Evolutionary conservation across 2,888 invertebrate species (phyloP).

Genomic region (Pherbina coryleti): DNA sequence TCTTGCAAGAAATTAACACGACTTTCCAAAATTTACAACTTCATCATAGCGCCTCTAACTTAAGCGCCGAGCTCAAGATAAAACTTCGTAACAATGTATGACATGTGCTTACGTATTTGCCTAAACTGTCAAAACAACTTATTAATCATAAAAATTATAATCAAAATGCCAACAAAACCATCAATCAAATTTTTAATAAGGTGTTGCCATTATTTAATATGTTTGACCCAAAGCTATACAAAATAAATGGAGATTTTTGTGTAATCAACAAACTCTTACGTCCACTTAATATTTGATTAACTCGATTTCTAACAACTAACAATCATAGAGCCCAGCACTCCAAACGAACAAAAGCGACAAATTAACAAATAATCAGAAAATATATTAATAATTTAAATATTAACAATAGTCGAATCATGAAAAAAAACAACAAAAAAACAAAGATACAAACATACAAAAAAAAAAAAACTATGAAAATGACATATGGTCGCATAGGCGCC

Average conservation of each 20-base stretch:
- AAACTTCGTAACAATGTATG: too few relatives aligned
- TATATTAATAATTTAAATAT: background rate
- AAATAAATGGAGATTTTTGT: background rate
- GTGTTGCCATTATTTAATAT: slow-evolving; percentile 21
- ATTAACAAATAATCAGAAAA: slow-evolving; percentile 23
- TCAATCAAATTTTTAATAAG: slow-evolving; percentile 25
- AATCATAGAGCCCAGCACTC: background rate
- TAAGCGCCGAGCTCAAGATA: too few relatives aligned
- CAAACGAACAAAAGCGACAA: slow-evolving; percentile 11
- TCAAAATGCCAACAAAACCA: background rate
- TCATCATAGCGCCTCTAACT: too few relatives aligned
- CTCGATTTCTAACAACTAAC: background rate
- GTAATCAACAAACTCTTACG: background rate
- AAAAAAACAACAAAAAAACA: too few relatives aligned
- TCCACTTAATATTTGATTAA: background rate
- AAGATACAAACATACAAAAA: background rate
- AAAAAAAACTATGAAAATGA: slow-evolving; percentile 21
- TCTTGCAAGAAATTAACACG: too few relatives aligned
- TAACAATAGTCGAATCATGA: too few relatives aligned
- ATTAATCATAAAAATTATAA: too few relatives aligned
- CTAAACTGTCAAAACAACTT: too few relatives aligned
- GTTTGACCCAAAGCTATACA: background rate
- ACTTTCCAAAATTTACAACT: too few relatives aligned
- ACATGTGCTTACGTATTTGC: too few relatives aligned
- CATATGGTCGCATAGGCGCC: slow-evolving; percentile 22